phyloP scores from a whole-genome alignment of 2,797 vertebrate genomes.

The Sebastes minor region DNA sequence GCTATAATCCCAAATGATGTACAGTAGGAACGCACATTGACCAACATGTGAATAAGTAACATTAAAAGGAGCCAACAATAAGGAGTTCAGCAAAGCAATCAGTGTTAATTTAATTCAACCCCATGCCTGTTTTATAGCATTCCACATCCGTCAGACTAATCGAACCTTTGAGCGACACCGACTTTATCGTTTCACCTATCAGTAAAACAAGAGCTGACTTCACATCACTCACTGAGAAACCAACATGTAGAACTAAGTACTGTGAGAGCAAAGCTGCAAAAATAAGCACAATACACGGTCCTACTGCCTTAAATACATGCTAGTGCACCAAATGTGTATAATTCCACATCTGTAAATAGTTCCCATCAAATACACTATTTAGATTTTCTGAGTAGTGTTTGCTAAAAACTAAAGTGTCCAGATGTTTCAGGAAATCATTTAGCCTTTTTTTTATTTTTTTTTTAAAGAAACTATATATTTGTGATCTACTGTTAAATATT shows the following conservation, averaged over 20 bases:
- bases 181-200: not conserved
- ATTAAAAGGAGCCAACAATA: not conserved
- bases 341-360: not conserved
- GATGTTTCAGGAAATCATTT: not conserved
- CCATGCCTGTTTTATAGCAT: not conserved
- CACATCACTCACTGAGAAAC: not conserved
- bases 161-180: not conserved
- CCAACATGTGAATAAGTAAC: not conserved
- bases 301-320: not conserved
- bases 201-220: not conserved
- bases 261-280: not conserved
- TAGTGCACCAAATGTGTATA: not conserved
- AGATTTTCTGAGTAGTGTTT: not conserved
- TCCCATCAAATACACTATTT: not conserved
- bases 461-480: not conserved
- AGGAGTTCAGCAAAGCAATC: not conserved
- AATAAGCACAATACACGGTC: not conserved
- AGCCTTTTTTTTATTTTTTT: not conserved
- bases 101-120: not conserved
- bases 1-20: slow-evolving; percentile 1
- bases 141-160: not conserved
- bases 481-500: not conserved
- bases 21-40: not conserved
- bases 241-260: not conserved
- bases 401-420: not conserved